Conservation (phyloP, 2,888 invertebrate species). For the Pristionchus fissidentatus region DNA sequence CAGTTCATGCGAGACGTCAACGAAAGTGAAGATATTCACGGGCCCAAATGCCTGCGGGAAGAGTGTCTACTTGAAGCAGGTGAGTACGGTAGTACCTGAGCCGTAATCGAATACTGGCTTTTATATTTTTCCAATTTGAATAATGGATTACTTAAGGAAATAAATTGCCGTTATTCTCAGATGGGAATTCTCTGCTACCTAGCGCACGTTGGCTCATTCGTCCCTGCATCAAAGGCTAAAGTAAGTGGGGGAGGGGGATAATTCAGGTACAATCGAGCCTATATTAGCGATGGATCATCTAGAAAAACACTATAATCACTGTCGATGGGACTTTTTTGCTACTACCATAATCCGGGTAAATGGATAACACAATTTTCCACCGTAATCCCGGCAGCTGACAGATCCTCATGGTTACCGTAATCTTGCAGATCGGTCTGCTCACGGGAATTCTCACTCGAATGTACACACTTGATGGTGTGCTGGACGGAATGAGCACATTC, state of each 20-base stretch:
- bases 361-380: neutral
- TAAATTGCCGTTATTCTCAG: conserved; percentile 63
- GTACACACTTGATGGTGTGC: conserved; percentile 85
- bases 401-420: too few relatives aligned
- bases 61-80: conserved; percentile 90
- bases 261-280: neutral
- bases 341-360: neutral
- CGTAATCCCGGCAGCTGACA: neutral
- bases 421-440: conserved; percentile 26
- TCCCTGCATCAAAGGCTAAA: conserved; percentile 82
- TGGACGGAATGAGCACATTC: conserved; percentile 87
- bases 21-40: conserved; percentile 85
- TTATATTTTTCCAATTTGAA: neutral
- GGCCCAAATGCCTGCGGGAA: conserved; percentile 94
- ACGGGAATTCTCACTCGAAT: conserved; percentile 81
- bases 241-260: neutral
- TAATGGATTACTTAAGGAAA: neutral
- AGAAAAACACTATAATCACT: neutral
- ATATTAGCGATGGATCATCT: neutral
- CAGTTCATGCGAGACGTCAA: conserved; percentile 76
- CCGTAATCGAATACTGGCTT: neutral
- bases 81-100: conserved; percentile 61
- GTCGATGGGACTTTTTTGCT: neutral
- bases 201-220: conserved; percentile 90
- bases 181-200: conserved; percentile 86